Base-by-base conservation (phyloP, 2,113 vertebrate genomes). In the Bubo blakistoni region DNA sequence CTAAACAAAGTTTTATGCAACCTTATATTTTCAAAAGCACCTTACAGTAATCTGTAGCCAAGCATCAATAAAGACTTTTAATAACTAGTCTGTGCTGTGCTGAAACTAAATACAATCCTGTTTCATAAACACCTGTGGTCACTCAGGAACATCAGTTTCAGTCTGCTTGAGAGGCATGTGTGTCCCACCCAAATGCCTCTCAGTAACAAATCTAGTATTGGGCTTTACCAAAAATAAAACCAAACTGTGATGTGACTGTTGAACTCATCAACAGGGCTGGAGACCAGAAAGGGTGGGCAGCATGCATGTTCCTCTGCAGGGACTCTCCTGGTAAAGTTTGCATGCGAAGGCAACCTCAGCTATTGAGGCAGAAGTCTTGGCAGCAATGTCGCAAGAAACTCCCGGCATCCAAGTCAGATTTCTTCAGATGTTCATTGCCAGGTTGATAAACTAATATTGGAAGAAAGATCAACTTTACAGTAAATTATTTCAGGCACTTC, bases 341-440 rank as follows among this genome's bases (percentile, higher is more conserved):
- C 59, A 21, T 3, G 20, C 1, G 15, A 90, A 78, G 38, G 13
- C 11, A 10, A 77, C 14, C 32, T 42, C 76, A 34, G 61, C 18
- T 61, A 30, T 57, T 25, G 49, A 19, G 54, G 32, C 27, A 79
- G 67, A 95, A 78, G 16, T 73, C 61, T 92, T 0, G 1, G 87
- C 59, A 91, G 76, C 38, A 30, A 61, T 13, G 8, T 89, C 0
- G 0, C 51, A 87, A 65, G 58, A 62, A 72, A 42, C n/a, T 94
- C 44, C 34, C 4, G 3, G 66, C 26, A 55, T 78, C 61, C 95
- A 86, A 42, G 44, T 46, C 69, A 74, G 63, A 62, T 3, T 72
- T 88, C 96, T 95, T 98, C 94, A 98, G 71, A 98, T 97, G 77
- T 95, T 97, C 95, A 98, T 96, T 55, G 97, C 95, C 88, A 98